Percentiles rank a stretch among this genome's conserved stretches.
Evolutionary conservation across 2,888 invertebrate species (phyloP).

Genomic region (Notocelia uddmanniana): DNA sequence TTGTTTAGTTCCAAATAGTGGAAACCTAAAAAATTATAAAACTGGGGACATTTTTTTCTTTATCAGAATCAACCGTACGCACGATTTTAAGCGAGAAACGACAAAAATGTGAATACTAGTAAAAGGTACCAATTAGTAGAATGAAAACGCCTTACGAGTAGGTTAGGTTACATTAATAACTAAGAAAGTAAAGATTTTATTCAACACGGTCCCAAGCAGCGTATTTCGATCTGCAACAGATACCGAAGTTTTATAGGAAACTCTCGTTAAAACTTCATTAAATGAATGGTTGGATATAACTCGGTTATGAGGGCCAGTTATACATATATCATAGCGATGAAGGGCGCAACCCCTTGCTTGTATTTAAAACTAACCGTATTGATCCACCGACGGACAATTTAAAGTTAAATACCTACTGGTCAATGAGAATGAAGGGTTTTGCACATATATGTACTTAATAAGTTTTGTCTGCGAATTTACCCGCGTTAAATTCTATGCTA

Average conservation of each 20-base stretch:
- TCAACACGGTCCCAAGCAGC: not conserved
- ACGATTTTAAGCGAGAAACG: too few species aligned
- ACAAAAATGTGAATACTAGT: too few species aligned
- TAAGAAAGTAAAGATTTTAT: too few species aligned
- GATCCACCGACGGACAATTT: conserved; percentile 55
- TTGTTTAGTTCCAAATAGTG: too few species aligned
- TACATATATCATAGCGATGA: conserved; percentile 50
- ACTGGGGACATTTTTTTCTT: too few species aligned
- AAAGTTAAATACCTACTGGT: conserved; percentile 19
- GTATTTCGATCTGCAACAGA: not conserved
- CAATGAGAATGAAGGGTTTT: not conserved
- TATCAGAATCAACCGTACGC: too few species aligned
- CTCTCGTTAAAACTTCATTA: conserved; percentile 39
- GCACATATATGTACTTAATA: not conserved
- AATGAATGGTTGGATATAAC: conserved; percentile 41
- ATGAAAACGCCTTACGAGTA: too few species aligned
- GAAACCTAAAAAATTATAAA: too few species aligned
- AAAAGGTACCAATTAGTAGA: too few species aligned
- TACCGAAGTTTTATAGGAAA: not conserved
- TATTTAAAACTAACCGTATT: conserved; percentile 74
- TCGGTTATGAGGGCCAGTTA: conserved; percentile 29
- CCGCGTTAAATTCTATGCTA: too few species aligned
- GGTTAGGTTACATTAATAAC: too few species aligned
- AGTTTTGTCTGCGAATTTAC: too few species aligned
- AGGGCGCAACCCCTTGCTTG: conserved; percentile 75